Evolutionary conservation across 2,888 invertebrate species (phyloP), one percentile per base, ranked within the genome.

Genomic region (Patella ulyssiponensis): DNA sequence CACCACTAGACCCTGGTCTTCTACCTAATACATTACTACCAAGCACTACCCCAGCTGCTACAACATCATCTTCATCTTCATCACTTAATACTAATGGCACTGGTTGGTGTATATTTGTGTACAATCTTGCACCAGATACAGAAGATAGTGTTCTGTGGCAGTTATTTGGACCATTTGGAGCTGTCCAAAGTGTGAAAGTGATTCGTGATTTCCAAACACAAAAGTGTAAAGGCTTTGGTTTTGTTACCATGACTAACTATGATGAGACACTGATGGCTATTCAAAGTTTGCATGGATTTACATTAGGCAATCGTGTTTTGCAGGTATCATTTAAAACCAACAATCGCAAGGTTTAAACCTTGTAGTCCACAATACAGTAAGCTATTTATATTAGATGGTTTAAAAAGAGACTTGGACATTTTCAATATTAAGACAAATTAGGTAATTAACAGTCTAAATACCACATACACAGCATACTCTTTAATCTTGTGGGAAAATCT

Each of bases 221-320:
- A 94, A 98, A 98, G 93, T 98, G 98, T 94, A 98, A 98, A 94
- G 98, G 98, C 70, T 98, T 98, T 93, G 98, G 98, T 86, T 98
- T 98, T 93, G 98, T 98, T 87, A 98, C 98, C 84, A 98, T 98
- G 98, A 97, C 97, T 92, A 97, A 98, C 93, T 98, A 98, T 92
- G 98, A 98, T 90, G 98, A 98, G 93, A 97, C 98, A 80, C 95
- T 97, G 83, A 96, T 97, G 89, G 98, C 98, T 87, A 98, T 98
- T 91, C 97, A 97, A 93, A 97, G 97, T 84, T 94, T 98, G 91
- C 98, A 98, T 93, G 98, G 98, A 90, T 98, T 97, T 93, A 96
- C 97, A 88, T 94, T 98, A 90, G 97, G 97, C 90, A 97, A 97
- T 93, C 95, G 98, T 89, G 97, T 97, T 88, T 94, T 98, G 91